Evolutionary conservation across 2,797 vertebrate genomes (phyloP).

Genomic region (Dryobates pubescens): DNA sequence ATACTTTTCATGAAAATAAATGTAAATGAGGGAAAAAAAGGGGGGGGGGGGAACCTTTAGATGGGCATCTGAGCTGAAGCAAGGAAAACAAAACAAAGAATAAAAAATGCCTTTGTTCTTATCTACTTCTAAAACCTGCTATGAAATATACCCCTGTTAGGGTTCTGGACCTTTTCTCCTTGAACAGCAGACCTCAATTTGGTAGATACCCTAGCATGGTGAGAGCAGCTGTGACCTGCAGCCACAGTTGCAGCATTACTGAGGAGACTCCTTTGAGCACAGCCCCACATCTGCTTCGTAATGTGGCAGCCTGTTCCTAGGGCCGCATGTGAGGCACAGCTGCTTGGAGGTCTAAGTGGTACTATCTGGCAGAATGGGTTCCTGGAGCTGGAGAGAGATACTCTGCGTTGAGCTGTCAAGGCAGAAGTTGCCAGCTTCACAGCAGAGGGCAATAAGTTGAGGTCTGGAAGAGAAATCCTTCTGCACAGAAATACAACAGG

Average conservation of each 20-base stretch:
- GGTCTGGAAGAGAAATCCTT: neutral
- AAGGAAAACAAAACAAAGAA: neutral
- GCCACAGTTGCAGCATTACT: neutral
- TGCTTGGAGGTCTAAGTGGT: neutral
- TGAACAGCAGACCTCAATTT: neutral
- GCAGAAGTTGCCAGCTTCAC: neutral
- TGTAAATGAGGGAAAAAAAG: neutral
- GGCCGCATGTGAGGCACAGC: neutral
- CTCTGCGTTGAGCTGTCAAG: neutral
- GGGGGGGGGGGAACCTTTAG: neutral
- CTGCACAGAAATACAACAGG: neutral
- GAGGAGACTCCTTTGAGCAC: neutral
- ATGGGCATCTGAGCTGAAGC: neutral
- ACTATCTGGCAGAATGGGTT: neutral
- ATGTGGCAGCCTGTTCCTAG: neutral
- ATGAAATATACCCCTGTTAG: neutral
- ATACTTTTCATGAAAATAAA: neutral
- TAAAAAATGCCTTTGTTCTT: neutral
- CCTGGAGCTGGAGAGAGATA: neutral
- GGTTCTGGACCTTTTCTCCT: neutral
- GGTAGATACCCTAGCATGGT: neutral
- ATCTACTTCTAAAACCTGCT: neutral
- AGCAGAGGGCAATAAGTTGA: neutral
- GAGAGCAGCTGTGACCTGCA: neutral
- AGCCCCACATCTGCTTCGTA: neutral